These are phyloP conservation scores for Zaprionus gabonicus DNA, from an alignment of 1,140 invertebrate genomes.

Conservation along the genomic window DNA sequence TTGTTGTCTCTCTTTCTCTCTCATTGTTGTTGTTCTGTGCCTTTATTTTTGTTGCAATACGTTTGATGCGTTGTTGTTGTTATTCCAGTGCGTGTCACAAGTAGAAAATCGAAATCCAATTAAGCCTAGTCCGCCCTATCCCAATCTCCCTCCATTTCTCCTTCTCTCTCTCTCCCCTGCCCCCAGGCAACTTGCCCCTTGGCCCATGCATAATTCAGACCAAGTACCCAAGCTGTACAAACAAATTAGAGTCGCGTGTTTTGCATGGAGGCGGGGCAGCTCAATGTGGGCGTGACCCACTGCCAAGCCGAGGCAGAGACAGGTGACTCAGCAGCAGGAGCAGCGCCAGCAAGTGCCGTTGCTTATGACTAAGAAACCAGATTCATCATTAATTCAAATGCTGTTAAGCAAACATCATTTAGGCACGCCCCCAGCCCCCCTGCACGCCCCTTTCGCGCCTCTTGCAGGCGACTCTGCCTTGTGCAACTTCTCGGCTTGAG, in stretches of 20 bases:
- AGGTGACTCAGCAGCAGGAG: conserved; percentile 9
- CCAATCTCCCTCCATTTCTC: not conserved
- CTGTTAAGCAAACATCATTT: conserved; percentile 50
- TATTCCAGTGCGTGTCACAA: conserved; percentile 61
- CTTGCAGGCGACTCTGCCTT: conserved; percentile 1
- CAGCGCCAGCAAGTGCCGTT: conserved; percentile 16
- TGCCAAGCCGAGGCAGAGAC: not conserved
- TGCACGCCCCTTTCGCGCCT: not conserved
- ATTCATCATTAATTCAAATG: conserved; percentile 63
- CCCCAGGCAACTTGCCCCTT: not conserved
- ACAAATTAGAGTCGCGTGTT: conserved; percentile 44
- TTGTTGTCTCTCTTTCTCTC: not conserved
- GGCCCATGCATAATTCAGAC: conserved; percentile 39
- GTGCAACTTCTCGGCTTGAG: conserved; percentile 33
- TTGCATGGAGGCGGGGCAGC: not conserved
- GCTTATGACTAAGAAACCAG: conserved; percentile 42
- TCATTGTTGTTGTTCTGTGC: not conserved
- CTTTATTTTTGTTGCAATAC: not conserved
- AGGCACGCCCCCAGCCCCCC: not conserved
- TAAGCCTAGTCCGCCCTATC: conserved; percentile 15
- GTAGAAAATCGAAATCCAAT: conserved; percentile 81
- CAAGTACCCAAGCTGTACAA: conserved; percentile 43
- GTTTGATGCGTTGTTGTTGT: conserved; percentile 2
- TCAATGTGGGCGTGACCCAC: conserved; percentile 10
- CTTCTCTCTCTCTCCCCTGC: no score